A percentile compares a stretch with the other conserved stretches of the same genome.
Conservation (phyloP, 2,888 invertebrate species). For the Scaptomyza polygonia region DNA sequence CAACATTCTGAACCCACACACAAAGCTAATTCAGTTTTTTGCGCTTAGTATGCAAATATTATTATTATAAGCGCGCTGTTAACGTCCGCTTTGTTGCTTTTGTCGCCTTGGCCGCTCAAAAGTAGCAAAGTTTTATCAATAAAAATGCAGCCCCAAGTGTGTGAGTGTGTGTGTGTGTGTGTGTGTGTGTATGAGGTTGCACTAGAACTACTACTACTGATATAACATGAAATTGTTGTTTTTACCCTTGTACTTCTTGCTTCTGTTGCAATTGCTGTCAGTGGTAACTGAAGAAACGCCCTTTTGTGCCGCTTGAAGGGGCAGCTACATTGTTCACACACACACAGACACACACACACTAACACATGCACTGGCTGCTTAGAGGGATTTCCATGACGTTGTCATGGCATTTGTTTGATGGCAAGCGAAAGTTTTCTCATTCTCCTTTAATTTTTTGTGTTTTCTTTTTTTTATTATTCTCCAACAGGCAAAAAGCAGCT, state of each 20-base stretch:
- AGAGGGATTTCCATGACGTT: constrained; percentile 43
- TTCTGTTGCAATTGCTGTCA: constrained; percentile 44
- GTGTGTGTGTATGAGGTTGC: constrained; percentile 4
- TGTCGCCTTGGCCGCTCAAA: constrained; percentile 58
- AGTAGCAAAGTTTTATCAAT: constrained; percentile 71
- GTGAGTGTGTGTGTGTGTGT: constrained; percentile 23
- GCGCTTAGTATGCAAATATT: constrained; percentile 12
- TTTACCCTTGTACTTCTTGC: constrained; percentile 9
- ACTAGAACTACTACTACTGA: not conserved
- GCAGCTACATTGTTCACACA: constrained; percentile 4
- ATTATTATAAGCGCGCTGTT: not conserved
- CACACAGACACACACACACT: not conserved
- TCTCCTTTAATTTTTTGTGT: not conserved
- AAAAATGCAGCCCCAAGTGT: constrained; percentile 59
- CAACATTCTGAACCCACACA: not conserved
- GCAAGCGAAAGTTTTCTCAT: constrained; percentile 21
- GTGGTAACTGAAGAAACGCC: constrained; percentile 12
- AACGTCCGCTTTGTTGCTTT: not conserved
- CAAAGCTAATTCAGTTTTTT: not conserved
- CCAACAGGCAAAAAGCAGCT: constrained; percentile 16
- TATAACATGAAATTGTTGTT: constrained; percentile 31
- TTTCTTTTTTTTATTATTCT: constrained; percentile 22
- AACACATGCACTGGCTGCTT: not conserved
- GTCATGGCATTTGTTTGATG: constrained; percentile 56
- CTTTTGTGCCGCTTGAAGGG: constrained; percentile 15